These are phyloP conservation scores for Mesodorylaimus sp. DNA, from an alignment of 2,888 invertebrate genomes.

Conservation along the genomic window DNA sequence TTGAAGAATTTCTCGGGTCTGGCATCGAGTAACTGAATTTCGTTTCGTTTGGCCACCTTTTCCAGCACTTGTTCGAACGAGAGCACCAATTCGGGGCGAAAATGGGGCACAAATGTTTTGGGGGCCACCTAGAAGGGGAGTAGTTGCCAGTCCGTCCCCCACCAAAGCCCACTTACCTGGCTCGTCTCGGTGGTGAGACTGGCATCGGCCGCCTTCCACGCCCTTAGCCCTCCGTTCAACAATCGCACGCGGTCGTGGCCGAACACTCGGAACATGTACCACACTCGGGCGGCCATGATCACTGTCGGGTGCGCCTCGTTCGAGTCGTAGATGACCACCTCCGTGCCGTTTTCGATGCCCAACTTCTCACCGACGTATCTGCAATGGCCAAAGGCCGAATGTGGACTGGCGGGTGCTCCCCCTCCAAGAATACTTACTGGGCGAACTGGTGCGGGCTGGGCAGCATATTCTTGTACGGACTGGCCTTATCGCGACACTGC, in stretches of 20 bases:
- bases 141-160: too few species aligned
- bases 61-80: too few species aligned
- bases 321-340: slow-evolving; percentile 28
- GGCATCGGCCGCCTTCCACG: slow-evolving; percentile 20
- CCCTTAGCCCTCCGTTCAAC: slow-evolving; percentile 25
- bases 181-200: slow-evolving; percentile 9
- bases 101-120: too few species aligned
- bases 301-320: slow-evolving; percentile 19
- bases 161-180: neutral
- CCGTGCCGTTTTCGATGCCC: slow-evolving; percentile 24
- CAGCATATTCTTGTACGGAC: slow-evolving; percentile 23
- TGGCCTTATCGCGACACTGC: slow-evolving; percentile 21
- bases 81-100: too few species aligned
- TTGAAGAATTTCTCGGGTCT: neutral
- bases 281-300: slow-evolving; percentile 25
- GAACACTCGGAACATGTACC: slow-evolving; percentile 29
- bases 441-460: slow-evolving; percentile 22
- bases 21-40: neutral
- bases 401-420: too few species aligned
- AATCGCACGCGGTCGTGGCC: slow-evolving; percentile 26
- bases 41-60: too few species aligned
- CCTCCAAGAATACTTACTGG: slow-evolving; percentile 20
- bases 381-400: too few species aligned
- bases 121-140: too few species aligned
- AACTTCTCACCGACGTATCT: slow-evolving; percentile 15